Evolutionary conservation across 2,797 vertebrate species (phyloP), one percentile per base, ranked within the genome.

Genomic region (Sebastes vulpes): DNA sequence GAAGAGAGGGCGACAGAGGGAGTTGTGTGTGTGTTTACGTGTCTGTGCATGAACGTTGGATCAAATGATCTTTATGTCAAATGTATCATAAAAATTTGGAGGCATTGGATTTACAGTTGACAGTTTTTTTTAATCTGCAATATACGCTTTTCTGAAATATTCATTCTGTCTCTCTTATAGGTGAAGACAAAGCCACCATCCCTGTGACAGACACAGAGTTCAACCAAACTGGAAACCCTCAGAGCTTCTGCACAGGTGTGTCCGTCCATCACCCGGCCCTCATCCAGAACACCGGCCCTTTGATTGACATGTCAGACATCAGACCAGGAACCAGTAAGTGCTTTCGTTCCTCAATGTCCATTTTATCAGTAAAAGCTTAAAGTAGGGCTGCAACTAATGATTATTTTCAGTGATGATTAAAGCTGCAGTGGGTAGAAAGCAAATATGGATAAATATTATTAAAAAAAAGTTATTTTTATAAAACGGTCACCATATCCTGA

Each of bases 221-320:
- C 93, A 99, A 97, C 87, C 98, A 99, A 91, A 97, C 98, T 0
- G 98, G 98, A 81, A 99, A 99, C 88, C 98, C 98, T 1, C 98
- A 99, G 94, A 99, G 98, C 89, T 99, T 99, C 93, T 99, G 99
- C 89, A 99, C 98, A 0, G 99, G 98, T 0, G 99, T 99, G 65
- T 99, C 98, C 0, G 95, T 99, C 82, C 98, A 99, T 66, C 98
- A 99, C 77, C 98, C 98, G 0, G 98, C 98, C 65, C 97, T 99
- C 92, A 98, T 99, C 92, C 98, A 99, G 95, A 99, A 99, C 95
- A 97, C 98, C 0, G 98, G 98, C 2, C 98, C 98, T 31, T 95
- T 99, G 95, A 99, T 99, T 21, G 98, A 99, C 92, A 99, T 99
- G 98, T 99, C 98, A 0, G 98, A 99, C 93, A 99, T 99, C 90